Evolutionary conservation across 2,888 invertebrate genomes (phyloP).

Genomic region (Leptopterna dolabrata): DNA sequence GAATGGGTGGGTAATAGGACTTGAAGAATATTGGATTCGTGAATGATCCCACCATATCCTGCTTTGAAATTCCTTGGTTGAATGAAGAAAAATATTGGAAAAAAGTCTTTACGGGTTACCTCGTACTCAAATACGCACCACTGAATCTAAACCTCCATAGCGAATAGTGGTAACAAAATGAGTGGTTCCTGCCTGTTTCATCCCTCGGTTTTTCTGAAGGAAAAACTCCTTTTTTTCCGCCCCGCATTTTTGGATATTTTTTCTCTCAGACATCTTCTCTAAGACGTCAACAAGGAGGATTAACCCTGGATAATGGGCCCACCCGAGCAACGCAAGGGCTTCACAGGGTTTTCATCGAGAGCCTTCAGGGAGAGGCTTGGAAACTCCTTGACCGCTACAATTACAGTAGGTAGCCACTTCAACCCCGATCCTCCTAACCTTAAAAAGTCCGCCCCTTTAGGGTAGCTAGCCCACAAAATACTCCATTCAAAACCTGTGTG

Average conservation of each 20-base stretch:
- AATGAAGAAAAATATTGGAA: neutral
- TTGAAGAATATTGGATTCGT: no score
- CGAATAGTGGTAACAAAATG: neutral
- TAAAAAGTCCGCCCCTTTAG: neutral
- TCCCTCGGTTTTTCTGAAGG: neutral
- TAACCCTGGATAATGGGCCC: constrained; percentile 16
- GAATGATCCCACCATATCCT: no score
- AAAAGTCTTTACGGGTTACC: neutral
- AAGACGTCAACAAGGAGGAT: constrained; percentile 49
- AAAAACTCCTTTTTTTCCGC: neutral
- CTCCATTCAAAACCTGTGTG: neutral
- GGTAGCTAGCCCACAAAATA: neutral
- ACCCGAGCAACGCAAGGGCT: neutral
- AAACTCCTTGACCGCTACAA: constrained; percentile 47
- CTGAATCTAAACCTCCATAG: neutral
- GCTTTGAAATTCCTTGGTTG: neutral
- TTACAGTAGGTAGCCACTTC: constrained; percentile 23
- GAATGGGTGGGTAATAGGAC: no score
- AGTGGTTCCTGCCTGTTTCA: neutral
- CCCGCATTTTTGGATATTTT: neutral
- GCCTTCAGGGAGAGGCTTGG: neutral
- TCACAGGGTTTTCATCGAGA: neutral
- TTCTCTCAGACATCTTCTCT: neutral
- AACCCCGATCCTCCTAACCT: neutral
- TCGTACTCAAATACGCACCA: neutral